Percentiles rank a stretch among this genome's conserved stretches.
These are phyloP conservation scores for Acipenser oxyrinchus DNA, from an alignment of 2,797 vertebrate species.

Conservation along the genomic window DNA sequence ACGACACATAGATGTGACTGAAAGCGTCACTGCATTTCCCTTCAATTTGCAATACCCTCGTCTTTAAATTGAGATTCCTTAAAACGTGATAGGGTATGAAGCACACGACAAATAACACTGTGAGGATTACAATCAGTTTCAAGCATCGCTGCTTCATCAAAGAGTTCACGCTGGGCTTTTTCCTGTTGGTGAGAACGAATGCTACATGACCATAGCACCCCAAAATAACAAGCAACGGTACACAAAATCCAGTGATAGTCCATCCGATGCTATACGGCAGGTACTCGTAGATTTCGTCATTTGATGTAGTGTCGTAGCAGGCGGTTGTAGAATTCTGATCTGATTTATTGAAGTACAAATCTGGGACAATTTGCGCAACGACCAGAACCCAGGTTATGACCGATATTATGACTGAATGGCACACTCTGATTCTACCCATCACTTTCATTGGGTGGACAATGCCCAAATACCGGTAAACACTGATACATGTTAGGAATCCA, in stretches of 20 bases:
- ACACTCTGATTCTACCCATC: conserved; percentile 46
- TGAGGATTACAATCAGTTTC: conserved; percentile 52
- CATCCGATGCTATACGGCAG: conserved; percentile 45
- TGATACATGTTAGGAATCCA: conserved; percentile 73
- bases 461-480: conserved; percentile 67
- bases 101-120: conserved; percentile 63
- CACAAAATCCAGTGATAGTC: conserved; percentile 51
- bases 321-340: accelerated
- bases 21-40: conserved; percentile 38
- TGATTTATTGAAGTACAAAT: conserved; percentile 59
- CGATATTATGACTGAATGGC: conserved; percentile 37
- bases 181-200: conserved; percentile 46
- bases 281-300: conserved; percentile 29
- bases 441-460: conserved; percentile 66
- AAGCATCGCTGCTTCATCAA: conserved; percentile 57
- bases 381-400: conserved; percentile 56
- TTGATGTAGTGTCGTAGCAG: conserved; percentile 56
- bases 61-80: conserved; percentile 57
- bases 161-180: conserved; percentile 37
- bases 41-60: conserved; percentile 36
- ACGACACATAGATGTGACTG: conserved; percentile 50
- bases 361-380: conserved; percentile 50
- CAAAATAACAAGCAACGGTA: conserved; percentile 58
- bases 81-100: conserved; percentile 71
- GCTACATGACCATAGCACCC: conserved; percentile 62